Evolutionary conservation across 2,797 vertebrate species (phyloP).

Genomic region (Dromococcyx pavoninus): DNA sequence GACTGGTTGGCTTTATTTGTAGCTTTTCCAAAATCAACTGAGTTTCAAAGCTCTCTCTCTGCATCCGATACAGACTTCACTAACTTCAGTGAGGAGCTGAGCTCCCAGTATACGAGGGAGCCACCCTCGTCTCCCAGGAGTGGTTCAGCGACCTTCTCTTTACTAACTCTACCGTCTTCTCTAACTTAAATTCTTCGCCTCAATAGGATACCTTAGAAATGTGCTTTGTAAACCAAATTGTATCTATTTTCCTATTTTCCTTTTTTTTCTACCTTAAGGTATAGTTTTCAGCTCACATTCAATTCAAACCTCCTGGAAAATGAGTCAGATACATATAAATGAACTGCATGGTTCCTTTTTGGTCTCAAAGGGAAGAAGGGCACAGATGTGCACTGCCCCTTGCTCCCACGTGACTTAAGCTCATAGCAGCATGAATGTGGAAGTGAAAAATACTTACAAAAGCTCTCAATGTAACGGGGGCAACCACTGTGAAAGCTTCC

Average conservation of each 20-base stretch:
- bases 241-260: not conserved
- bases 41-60: not conserved
- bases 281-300: not conserved
- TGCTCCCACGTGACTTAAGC: not conserved
- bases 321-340: not conserved
- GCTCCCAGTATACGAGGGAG: accelerated
- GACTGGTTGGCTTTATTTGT: not conserved
- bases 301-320: not conserved
- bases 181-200: not conserved
- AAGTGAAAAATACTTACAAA: not conserved
- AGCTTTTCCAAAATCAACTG: not conserved
- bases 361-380: not conserved
- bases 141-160: not conserved
- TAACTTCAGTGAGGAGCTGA: not conserved
- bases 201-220: not conserved
- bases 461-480: not conserved
- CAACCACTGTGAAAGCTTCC: not conserved
- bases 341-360: not conserved
- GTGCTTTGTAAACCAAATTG: not conserved
- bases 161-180: not conserved
- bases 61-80: not conserved
- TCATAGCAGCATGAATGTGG: not conserved
- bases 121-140: not conserved
- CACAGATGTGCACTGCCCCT: not conserved
- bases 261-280: not conserved